These are phyloP conservation scores for Antechinus stuartii DNA, from an alignment of 2,113 vertebrate species.

Conservation along the genomic window DNA sequence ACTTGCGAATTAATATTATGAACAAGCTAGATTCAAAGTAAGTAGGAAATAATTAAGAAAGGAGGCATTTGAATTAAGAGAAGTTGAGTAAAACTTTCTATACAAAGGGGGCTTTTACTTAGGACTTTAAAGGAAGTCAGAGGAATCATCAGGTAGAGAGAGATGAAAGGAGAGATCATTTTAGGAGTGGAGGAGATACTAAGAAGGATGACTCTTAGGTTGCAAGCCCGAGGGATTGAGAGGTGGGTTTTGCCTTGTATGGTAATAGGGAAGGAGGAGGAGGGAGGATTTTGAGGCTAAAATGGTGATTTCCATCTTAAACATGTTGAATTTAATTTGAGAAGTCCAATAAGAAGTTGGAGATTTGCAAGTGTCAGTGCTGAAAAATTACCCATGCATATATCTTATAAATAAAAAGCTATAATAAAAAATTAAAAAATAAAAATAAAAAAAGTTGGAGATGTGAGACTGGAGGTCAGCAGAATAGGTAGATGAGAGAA, in stretches of 20 bases:
- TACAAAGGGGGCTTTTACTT: neutral
- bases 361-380: neutral
- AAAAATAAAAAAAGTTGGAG: neutral
- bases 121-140: neutral
- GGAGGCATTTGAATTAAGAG: neutral
- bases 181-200: neutral
- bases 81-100: neutral
- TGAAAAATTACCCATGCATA: no score
- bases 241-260: neutral
- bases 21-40: neutral
- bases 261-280: neutral
- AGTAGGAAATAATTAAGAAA: neutral
- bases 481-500: neutral
- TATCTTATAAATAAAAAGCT: no score
- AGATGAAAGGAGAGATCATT: neutral
- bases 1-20: neutral
- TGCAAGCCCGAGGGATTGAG: neutral
- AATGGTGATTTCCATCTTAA: no score
- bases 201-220: neutral
- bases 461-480: neutral
- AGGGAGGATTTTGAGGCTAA: neutral
- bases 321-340: neutral
- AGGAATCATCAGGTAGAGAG: neutral
- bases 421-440: no score
- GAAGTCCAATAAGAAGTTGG: neutral